These are phyloP conservation scores for Rynchops niger DNA, from an alignment of 2,113 vertebrate species.

Conservation along the genomic window DNA sequence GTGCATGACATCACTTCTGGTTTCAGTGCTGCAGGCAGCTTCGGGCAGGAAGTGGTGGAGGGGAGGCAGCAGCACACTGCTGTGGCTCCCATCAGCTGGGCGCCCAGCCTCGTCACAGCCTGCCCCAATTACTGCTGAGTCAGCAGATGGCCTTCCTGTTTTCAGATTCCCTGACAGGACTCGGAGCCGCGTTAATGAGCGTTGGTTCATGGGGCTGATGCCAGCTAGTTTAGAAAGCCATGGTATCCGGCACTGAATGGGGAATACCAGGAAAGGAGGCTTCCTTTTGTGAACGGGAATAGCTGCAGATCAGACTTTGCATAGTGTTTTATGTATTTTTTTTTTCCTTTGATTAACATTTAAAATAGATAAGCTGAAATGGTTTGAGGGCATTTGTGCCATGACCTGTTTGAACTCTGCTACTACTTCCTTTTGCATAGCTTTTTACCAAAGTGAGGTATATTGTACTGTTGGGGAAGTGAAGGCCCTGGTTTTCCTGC, in stretches of 20 bases:
- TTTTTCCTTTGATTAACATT: neutral
- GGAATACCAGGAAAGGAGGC: neutral
- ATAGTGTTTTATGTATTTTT: neutral
- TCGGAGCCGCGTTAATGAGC: neutral
- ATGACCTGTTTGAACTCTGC: neutral
- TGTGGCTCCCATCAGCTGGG: neutral
- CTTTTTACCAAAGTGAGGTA: neutral
- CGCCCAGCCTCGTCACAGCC: neutral
- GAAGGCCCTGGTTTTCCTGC: neutral
- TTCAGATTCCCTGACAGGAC: neutral
- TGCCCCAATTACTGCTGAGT: conserved; percentile 42
- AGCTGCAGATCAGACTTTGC: fast-evolving
- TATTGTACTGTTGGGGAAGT: neutral
- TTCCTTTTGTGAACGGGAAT: neutral
- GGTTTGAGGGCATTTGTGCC: neutral
- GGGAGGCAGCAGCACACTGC: neutral
- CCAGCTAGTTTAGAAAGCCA: neutral
- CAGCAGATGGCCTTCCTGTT: conserved; percentile 38
- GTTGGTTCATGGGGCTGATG: neutral
- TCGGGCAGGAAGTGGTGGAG: conserved; percentile 51
- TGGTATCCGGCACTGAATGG: neutral
- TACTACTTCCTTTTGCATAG: neutral
- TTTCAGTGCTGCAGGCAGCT: neutral
- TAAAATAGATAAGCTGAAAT: neutral
- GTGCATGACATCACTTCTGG: conserved; percentile 58